Evolutionary conservation across 2,797 vertebrate species (phyloP).

Genomic region (Cheracebus regulus): DNA sequence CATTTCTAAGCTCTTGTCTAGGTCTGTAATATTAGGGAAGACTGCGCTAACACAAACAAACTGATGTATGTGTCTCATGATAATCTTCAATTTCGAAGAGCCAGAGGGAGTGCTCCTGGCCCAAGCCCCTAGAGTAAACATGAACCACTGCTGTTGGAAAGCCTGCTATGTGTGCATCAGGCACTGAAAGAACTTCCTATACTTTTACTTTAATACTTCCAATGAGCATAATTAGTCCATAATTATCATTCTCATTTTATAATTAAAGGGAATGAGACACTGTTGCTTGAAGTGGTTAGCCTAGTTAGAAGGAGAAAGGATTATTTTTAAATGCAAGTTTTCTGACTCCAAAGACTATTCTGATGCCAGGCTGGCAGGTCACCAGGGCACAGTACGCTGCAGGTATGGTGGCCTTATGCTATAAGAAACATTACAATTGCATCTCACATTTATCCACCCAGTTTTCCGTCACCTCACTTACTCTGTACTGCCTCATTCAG

Average conservation of each 20-base stretch:
- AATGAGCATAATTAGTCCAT: not conserved
- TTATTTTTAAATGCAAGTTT: not conserved
- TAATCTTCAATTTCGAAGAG: not conserved
- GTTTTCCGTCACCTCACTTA: not conserved
- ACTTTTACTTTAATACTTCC: not conserved
- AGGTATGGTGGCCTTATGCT: not conserved
- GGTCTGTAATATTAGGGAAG: not conserved
- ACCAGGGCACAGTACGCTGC: not conserved
- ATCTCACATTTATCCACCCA: not conserved
- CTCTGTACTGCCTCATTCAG: not conserved
- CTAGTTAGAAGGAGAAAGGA: not conserved
- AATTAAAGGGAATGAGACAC: not conserved
- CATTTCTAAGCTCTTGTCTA: not conserved
- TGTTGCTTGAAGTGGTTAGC: not conserved
- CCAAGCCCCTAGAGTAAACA: accelerated
- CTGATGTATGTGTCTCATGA: not conserved
- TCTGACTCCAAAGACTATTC: not conserved
- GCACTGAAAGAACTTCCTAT: not conserved
- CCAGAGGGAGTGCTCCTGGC: accelerated
- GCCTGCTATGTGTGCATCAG: not conserved
- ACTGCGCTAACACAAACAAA: not conserved
- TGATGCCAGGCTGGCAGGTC: not conserved
- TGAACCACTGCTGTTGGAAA: accelerated
- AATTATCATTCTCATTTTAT: not conserved
- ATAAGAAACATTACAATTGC: not conserved